Base-by-base conservation (phyloP, 1,140 invertebrate genomes). In the Popillia japonica region DNA sequence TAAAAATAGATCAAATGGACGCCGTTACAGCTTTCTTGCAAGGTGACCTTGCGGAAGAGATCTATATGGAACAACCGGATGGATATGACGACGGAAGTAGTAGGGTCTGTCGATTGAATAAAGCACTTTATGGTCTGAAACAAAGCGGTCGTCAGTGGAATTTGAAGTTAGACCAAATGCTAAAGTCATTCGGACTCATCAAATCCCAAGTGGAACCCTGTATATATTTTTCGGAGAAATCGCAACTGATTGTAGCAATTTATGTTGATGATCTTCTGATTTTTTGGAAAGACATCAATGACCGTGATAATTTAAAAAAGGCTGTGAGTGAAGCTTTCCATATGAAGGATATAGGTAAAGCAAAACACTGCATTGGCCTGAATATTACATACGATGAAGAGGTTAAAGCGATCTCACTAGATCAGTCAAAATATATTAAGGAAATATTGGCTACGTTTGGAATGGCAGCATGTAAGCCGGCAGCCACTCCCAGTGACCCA, bases 81-180 rank as follows among this genome's bases (percentile, higher is more conserved):
- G 14, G 72, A 40, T 44, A 72, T 6, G 40, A 44, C 14, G 61
- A 77, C 27, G 42, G 22, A 40, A 41, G 55, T 8, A 34, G 72
- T 20, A 76, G 74, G 8, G 78, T 76, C 20, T 48, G 72, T 41
- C 4, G 76, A 23, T 27, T 81, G 14, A 79, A 79, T 20, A 81
- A 83, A n/a, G n/a, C n/a, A n/a, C n/a, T n/a, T n/a, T 87, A 87
- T 79, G 86, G 85, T 0, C 72, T 87, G 9, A 84, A 86, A 64
- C 85, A 87, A 74, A 80, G 85, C 3, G 79, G 83, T 22, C 74
- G 79, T 75, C 75, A 79, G 41, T 85, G 82, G 84, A 22, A 22
- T 68, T 23, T 68, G 23, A 68, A 68, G 23, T 20, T 68, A 11
- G 23, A 68, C 9, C 8, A 68, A 68, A 68, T 22, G 20, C 64